Evolutionary conservation across 2,113 vertebrate species (phyloP), one percentile per base, ranked within the genome.

Genomic region (Cynocephalus volans): DNA sequence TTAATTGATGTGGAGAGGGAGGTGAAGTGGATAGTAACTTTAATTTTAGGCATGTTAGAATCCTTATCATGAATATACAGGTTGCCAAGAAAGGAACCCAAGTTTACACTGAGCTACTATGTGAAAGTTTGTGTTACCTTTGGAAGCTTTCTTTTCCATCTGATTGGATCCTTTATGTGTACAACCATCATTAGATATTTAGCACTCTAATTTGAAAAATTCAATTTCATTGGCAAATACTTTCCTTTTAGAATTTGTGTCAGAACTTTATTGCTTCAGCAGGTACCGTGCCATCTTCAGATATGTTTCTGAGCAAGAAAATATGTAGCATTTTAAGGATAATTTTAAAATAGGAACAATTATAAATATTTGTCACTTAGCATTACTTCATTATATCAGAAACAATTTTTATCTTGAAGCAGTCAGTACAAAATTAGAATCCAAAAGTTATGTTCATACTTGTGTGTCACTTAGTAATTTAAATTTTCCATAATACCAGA

Each of bases 161-260:
- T 41, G 19, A 31, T 67, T 77, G 48, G 14, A 70, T 96, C 12
- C 54, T 91, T 88, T 76, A 45, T 95, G 41, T 89, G 41, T 85
- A 73, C 5, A 92, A 23, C 5, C 28, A 31, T 36, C 50, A 67
- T 84, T 54, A n/a, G 28, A n/a, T 93, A 50, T 80, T 82, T 96
- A 64, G 18, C n/a, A 82, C 48, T 93, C 13, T 77, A 64, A 87
- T 58, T 75, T 87, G 52, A 90, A 93, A 86, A 87, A 62, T 69
- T 87, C 14, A 80, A 17, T 91, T 90, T 54, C 2, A 70, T 6
- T 62, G 76, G 62, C 41, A 64, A 19, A 50, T 94, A 73, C 65
- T 72, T 96, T 85, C 18, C 26, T 56, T 84, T 93, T n/a, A 96
- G 70, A 72, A 77, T 88, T 96, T 96, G 23, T 80, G 31, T 96